Percentiles rank a stretch among this genome's conserved stretches.
These are phyloP conservation scores for Dolichallabes microphthalmus DNA, from an alignment of 2,113 vertebrate species.

Conservation along the genomic window DNA sequence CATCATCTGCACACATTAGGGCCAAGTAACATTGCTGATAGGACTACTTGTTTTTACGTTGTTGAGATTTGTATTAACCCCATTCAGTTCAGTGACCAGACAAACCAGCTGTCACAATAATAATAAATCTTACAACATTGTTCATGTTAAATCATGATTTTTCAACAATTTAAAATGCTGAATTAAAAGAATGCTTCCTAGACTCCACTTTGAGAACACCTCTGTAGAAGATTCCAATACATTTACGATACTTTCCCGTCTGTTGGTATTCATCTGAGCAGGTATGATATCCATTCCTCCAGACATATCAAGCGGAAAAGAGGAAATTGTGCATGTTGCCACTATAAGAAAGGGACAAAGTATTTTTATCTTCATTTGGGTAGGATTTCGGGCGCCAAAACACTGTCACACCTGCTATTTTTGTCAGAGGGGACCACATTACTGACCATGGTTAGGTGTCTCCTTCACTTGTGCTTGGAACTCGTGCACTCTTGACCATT, in stretches of 20 bases:
- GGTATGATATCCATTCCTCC: not conserved
- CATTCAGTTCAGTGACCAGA: not conserved
- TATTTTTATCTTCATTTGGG: constrained; percentile 66
- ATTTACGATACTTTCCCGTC: not conserved
- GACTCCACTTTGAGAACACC: not conserved
- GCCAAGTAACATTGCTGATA: not conserved
- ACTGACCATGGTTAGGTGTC: constrained; percentile 60
- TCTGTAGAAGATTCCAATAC: not conserved
- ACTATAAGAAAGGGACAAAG: constrained; percentile 60
- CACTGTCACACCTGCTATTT: constrained; percentile 67
- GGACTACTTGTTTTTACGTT: not conserved
- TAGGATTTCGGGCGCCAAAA: constrained; percentile 77
- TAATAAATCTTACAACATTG: not conserved
- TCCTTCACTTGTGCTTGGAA: constrained; percentile 7
- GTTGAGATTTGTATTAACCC: not conserved
- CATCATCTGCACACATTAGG: not conserved
- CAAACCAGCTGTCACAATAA: not conserved
- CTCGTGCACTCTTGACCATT: constrained; percentile 17
- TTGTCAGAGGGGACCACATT: constrained; percentile 67
- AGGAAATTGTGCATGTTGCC: constrained; percentile 27
- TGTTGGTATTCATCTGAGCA: not conserved
- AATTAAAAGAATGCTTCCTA: not conserved
- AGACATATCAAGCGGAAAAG: constrained; percentile 22
- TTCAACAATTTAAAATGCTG: not conserved
- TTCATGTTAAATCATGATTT: not conserved